Evolutionary conservation across 2,888 invertebrate species (phyloP).

Genomic region (Sthenelais limicola): DNA sequence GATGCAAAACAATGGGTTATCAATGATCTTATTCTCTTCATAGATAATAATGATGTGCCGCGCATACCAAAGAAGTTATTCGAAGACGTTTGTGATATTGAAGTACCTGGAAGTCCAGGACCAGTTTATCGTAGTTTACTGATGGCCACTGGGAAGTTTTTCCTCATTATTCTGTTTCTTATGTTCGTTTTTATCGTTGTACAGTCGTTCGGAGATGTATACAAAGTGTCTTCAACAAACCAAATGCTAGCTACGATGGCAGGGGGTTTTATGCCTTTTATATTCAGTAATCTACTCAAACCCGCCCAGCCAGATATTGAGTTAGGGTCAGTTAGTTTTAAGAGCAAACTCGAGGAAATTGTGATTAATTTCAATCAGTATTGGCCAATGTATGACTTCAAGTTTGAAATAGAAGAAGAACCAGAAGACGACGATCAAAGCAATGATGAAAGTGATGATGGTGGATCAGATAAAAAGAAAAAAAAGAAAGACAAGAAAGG

Average conservation of each 20-base stretch:
- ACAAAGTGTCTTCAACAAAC: slow-evolving; percentile 51
- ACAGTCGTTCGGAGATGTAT: slow-evolving; percentile 61
- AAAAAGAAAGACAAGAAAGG: slow-evolving; percentile 43
- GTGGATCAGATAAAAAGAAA: slow-evolving; percentile 14
- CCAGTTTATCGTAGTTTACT: slow-evolving; percentile 67
- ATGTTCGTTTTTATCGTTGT: slow-evolving; percentile 70
- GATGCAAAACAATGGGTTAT: slow-evolving; percentile 58
- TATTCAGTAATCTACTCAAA: slow-evolving; percentile 50
- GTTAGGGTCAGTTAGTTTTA: slow-evolving; percentile 67
- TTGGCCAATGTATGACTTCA: slow-evolving; percentile 67
- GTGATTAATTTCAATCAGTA: slow-evolving; percentile 65
- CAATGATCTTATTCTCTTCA: slow-evolving; percentile 66
- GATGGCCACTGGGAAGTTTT: slow-evolving; percentile 68
- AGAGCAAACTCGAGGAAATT: slow-evolving; percentile 69
- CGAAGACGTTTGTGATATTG: slow-evolving; percentile 64
- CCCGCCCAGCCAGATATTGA: slow-evolving; percentile 53
- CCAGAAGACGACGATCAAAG: slow-evolving; percentile 39
- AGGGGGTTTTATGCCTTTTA: slow-evolving; percentile 53
- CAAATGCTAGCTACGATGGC: slow-evolving; percentile 53
- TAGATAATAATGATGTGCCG: slow-evolving; percentile 68
- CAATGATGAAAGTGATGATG: not conserved
- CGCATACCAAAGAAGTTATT: slow-evolving; percentile 67
- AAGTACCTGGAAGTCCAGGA: slow-evolving; percentile 68
- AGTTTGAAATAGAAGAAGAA: slow-evolving; percentile 52
- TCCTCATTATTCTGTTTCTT: slow-evolving; percentile 67